Evolutionary conservation across 2,888 invertebrate species (phyloP).

Genomic region (Brachyopa scutellaris): DNA sequence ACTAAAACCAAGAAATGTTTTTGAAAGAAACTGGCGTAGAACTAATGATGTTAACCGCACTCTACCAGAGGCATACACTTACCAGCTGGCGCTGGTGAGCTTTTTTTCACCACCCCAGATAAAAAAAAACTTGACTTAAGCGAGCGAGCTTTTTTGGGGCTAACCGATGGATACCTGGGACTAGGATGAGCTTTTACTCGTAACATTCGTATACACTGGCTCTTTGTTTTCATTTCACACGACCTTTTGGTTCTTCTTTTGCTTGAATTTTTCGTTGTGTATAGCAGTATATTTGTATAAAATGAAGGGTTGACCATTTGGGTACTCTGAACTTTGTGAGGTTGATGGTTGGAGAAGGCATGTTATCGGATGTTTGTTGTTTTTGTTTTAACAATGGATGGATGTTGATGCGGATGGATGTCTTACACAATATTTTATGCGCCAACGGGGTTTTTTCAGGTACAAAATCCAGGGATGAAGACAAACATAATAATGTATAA

Average conservation of each 20-base stretch:
- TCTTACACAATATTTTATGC: slow-evolving; percentile 27
- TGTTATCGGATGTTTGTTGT: slow-evolving; percentile 4
- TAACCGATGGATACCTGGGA: slow-evolving; percentile 41
- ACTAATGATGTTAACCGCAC: slow-evolving; percentile 70
- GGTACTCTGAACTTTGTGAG: not conserved
- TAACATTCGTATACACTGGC: not conserved
- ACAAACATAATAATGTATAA: not conserved
- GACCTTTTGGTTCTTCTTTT: not conserved
- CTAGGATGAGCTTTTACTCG: slow-evolving; percentile 35
- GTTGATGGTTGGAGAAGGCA: slow-evolving; percentile 42
- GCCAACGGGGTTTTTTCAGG: slow-evolving; percentile 20
- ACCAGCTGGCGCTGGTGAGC: slow-evolving; percentile 57
- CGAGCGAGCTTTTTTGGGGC: slow-evolving; percentile 51
- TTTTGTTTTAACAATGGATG: not conserved
- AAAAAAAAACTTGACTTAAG: slow-evolving; percentile 41
- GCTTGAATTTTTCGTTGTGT: slow-evolving; percentile 1
- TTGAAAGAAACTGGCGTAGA: slow-evolving; percentile 68
- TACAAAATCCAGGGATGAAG: slow-evolving; percentile 7
- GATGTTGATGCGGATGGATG: not conserved
- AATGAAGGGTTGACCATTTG: slow-evolving; percentile 37
- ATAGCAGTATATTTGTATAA: no score
- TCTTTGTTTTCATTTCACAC: slow-evolving; percentile 31
- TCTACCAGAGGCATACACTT: slow-evolving; percentile 39
- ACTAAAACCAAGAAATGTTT: slow-evolving; percentile 62
- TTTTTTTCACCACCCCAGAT: slow-evolving; percentile 65